Base-by-base conservation (phyloP, 2,888 invertebrate species). In the Meghimatium bilineatum region DNA sequence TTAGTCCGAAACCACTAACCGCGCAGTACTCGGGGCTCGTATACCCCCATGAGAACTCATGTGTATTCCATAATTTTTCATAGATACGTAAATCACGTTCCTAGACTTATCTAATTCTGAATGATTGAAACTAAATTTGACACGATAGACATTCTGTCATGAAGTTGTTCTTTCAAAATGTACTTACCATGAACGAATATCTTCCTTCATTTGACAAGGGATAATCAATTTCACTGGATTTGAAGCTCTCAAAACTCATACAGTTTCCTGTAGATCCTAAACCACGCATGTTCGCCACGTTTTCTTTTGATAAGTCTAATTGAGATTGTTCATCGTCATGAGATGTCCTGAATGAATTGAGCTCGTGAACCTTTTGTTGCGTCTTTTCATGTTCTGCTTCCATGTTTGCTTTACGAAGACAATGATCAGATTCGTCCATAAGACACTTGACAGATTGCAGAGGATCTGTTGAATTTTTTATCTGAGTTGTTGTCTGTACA, bases 141-240 rank as follows among this genome's bases (percentile, higher is more conserved):
- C n/a, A n/a, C n/a, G n/a, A n/a, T n/a, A n/a, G n/a, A n/a, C n/a
- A n/a, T n/a, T n/a, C n/a, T n/a, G n/a, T n/a, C n/a, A n/a, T n/a
- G n/a, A n/a, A n/a, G n/a, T n/a, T n/a, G n/a, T n/a, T n/a, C n/a
- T n/a, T n/a, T n/a, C n/a, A n/a, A n/a, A n/a, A n/a, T n/a, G 6
- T 44, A 63, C 76, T 77, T 77, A 77, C 76, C n/a, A 36, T 77
- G 29, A 23, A 38, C 6, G 63, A 38, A 20, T 63, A 77, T 23
- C 38, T 23, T 14, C 38, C 52, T 36, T 34, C 76, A 36, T 36
- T 77, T 17, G 63, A 17, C 1, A 63, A 77, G 6, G 63, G 63
- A 26, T n/a, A 8, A 26, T 77, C 76, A n/a, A 5, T 36, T 32
- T 63, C 76, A 56, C 72, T 72, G 32, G 5, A 44, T 12, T n/a